These are phyloP conservation scores for Morphnarchus princeps DNA, from an alignment of 2,113 vertebrate genomes.

Conservation along the genomic window DNA sequence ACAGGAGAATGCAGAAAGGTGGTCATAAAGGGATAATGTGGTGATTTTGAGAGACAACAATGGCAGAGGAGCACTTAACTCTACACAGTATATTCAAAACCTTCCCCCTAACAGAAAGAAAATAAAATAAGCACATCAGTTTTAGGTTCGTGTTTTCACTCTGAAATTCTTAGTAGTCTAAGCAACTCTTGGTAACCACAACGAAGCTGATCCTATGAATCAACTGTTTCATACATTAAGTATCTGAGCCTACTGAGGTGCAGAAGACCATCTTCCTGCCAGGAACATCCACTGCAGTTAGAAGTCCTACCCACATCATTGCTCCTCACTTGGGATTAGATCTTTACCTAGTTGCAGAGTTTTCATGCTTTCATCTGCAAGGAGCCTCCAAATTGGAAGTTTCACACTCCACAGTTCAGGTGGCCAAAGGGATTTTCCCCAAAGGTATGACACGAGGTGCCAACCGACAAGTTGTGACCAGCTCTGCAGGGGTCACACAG, in stretches of 20 bases:
- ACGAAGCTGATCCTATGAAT: neutral
- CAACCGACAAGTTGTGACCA: neutral
- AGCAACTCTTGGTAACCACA: neutral
- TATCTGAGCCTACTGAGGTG: neutral
- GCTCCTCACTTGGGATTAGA: neutral
- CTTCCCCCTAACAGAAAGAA: neutral
- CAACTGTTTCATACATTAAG: neutral
- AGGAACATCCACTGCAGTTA: neutral
- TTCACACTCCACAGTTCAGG: neutral
- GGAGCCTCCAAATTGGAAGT: neutral
- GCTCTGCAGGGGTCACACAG: neutral
- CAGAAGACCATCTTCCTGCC: neutral
- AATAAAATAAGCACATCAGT: neutral
- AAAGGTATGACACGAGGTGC: neutral
- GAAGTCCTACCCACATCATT: neutral
- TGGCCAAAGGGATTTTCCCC: neutral
- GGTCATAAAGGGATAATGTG: accelerated
- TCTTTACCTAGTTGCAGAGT: neutral
- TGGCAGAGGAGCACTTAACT: neutral
- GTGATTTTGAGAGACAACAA: neutral
- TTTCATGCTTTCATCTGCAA: neutral
- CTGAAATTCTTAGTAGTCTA: neutral
- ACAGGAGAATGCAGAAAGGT: neutral
- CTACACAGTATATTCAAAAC: neutral
- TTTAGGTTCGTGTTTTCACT: neutral